Conservation (phyloP, 2,888 invertebrate species). For the Apodemia zela region DNA sequence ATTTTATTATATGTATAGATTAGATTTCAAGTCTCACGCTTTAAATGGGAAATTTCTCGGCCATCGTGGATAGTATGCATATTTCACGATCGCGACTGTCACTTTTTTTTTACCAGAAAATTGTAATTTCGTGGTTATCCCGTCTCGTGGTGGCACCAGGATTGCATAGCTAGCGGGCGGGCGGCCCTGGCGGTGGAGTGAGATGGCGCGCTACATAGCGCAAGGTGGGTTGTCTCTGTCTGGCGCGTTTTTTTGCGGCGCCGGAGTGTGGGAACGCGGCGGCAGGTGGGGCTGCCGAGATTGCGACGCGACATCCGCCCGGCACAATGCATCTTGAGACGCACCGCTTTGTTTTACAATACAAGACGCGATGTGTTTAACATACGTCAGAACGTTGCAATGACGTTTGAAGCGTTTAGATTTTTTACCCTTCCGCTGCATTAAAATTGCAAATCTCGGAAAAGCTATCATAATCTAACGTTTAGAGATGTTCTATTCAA, state of each 20-base stretch:
- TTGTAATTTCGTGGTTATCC: slow-evolving; percentile 60
- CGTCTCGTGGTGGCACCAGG: slow-evolving; percentile 50
- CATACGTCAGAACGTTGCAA: slow-evolving; percentile 57
- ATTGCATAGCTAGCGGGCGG: slow-evolving; percentile 38
- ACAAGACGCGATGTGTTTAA: slow-evolving; percentile 60
- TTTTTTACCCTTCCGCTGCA: slow-evolving; percentile 33
- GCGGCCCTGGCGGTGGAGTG: slow-evolving; percentile 63
- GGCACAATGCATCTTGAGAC: slow-evolving; percentile 73
- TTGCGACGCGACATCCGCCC: slow-evolving; percentile 79
- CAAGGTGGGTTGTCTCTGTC: slow-evolving; percentile 52
- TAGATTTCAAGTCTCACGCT: slow-evolving; percentile 26
- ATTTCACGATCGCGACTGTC: slow-evolving; percentile 35
- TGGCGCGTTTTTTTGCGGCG: slow-evolving; percentile 75
- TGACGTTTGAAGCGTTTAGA: slow-evolving; percentile 53
- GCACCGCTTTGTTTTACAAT: slow-evolving; percentile 52
- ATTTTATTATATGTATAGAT: too few relatives aligned
- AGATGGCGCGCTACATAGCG: slow-evolving; percentile 53
- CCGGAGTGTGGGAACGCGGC: slow-evolving; percentile 78
- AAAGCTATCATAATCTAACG: slow-evolving; percentile 23
- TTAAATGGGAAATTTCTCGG: slow-evolving; percentile 32
- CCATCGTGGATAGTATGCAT: slow-evolving; percentile 32
- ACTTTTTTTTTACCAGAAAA: slow-evolving; percentile 59
- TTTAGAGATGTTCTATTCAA: not conserved
- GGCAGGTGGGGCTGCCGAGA: slow-evolving; percentile 79
- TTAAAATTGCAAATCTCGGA: slow-evolving; percentile 34